These are phyloP conservation scores for Oryzias woworae DNA, from an alignment of 2,113 vertebrate genomes.

Conservation along the genomic window DNA sequence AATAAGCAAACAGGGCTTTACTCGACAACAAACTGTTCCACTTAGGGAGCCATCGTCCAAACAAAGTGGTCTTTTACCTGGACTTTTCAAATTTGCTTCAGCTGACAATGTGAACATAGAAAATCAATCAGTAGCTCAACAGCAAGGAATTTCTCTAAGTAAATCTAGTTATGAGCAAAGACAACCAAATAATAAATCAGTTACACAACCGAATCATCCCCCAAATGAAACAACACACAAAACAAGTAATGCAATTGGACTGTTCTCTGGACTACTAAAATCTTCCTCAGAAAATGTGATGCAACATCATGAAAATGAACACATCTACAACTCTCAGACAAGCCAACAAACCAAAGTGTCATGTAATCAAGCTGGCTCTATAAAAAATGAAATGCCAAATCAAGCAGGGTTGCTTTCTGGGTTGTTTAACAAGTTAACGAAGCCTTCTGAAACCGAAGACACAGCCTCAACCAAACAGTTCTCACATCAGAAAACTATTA, in stretches of 20 bases:
- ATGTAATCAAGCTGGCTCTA: slow-evolving; percentile 25
- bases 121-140: slow-evolving; percentile 24
- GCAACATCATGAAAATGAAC: slow-evolving; percentile 13
- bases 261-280: slow-evolving; percentile 72
- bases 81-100: slow-evolving; percentile 71
- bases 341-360: slow-evolving; percentile 28
- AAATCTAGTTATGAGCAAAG: slow-evolving; percentile 36
- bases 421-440: slow-evolving; percentile 66
- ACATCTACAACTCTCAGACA: neutral
- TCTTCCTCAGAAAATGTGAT: slow-evolving; percentile 71
- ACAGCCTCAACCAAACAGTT: slow-evolving; percentile 31
- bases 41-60: slow-evolving; percentile 44
- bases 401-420: slow-evolving; percentile 74
- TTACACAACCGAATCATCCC: slow-evolving; percentile 19
- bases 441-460: slow-evolving; percentile 70
- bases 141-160: slow-evolving; percentile 31
- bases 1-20: slow-evolving; percentile 39
- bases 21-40: slow-evolving; percentile 58
- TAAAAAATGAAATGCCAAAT: slow-evolving; percentile 31
- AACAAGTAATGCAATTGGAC: slow-evolving; percentile 34
- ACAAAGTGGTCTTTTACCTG: slow-evolving; percentile 72
- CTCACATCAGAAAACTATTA: slow-evolving; percentile 14
- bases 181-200: slow-evolving; percentile 14
- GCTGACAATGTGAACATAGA: slow-evolving; percentile 58
- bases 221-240: slow-evolving; percentile 44